These are phyloP conservation scores for Bathynomus jamesi DNA, from an alignment of 1,140 invertebrate species.

Conservation along the genomic window DNA sequence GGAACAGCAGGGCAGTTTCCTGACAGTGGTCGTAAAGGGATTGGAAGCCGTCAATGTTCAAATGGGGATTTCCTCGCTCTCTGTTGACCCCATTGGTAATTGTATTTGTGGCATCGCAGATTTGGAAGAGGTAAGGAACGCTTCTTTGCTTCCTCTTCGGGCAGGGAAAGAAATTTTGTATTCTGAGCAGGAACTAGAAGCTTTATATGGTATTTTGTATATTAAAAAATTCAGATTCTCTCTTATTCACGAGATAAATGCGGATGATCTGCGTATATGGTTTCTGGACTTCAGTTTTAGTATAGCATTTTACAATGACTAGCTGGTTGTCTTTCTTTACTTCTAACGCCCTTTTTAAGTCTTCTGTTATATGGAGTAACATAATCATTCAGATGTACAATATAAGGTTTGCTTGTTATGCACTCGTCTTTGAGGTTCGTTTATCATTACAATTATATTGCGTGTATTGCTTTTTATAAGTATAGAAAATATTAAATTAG, in stretches of 20 bases:
- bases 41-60: slow-evolving; percentile 45
- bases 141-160: too few species aligned
- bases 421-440: too few species aligned
- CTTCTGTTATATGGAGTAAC: too few species aligned
- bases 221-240: neutral
- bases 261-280: neutral
- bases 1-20: slow-evolving; percentile 43
- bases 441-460: too few species aligned
- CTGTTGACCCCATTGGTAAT: slow-evolving; percentile 40
- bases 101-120: slow-evolving; percentile 39
- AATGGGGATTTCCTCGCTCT: slow-evolving; percentile 42
- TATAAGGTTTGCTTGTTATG: too few species aligned
- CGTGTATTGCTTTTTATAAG: too few species aligned
- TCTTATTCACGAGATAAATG: neutral
- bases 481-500: too few species aligned
- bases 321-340: neutral
- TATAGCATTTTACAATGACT: neutral
- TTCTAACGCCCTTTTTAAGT: too few species aligned
- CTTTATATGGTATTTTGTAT: neutral
- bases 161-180: too few species aligned
- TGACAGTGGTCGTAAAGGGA: slow-evolving; percentile 41
- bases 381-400: too few species aligned
- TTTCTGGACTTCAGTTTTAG: neutral
- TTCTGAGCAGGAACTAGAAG: too few species aligned
- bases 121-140: slow-evolving; percentile 25